phyloP scores from a whole-genome alignment of 2,888 invertebrate genomes.

The Agrotis clavis region DNA sequence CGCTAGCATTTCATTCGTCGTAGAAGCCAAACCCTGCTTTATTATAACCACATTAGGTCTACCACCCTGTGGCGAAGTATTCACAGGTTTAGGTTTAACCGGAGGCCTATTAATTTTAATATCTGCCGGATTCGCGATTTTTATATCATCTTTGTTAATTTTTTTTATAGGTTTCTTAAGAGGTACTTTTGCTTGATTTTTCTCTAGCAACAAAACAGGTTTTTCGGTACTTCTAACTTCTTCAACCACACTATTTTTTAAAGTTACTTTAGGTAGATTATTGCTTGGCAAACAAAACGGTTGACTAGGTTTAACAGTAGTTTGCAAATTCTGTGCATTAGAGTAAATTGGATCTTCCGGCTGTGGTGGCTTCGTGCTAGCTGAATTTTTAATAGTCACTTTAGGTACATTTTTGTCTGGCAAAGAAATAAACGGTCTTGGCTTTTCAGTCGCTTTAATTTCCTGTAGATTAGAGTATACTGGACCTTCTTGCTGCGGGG shows the following conservation, averaged over 20 bases:
- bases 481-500: slow-evolving; percentile 43
- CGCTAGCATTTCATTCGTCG: slow-evolving; percentile 91
- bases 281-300: slow-evolving; percentile 51
- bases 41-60: slow-evolving; percentile 89
- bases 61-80: slow-evolving; percentile 56
- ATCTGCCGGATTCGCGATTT: slow-evolving; percentile 70
- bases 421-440: no score
- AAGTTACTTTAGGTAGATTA: slow-evolving; percentile 60
- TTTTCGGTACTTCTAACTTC: not conserved
- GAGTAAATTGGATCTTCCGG: no score
- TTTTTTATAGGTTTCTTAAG: slow-evolving; percentile 76
- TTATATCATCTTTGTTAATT: slow-evolving; percentile 83
- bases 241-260: slow-evolving; percentile 70
- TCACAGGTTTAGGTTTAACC: slow-evolving; percentile 54
- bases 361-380: no score
- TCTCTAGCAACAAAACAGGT: slow-evolving; percentile 50
- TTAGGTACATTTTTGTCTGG: no score
- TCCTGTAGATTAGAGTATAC: slow-evolving; percentile 57
- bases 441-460: slow-evolving; percentile 19
- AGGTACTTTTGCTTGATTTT: slow-evolving; percentile 60
- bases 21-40: slow-evolving; percentile 92
- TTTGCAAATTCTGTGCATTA: no score
- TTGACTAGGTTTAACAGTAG: slow-evolving; percentile 21
- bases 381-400: no score
- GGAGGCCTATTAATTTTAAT: slow-evolving; percentile 57